Percentiles rank a stretch among this genome's conserved stretches.
Evolutionary conservation across 2,797 vertebrate species (phyloP).

Genomic region (Galago senegalensis): DNA sequence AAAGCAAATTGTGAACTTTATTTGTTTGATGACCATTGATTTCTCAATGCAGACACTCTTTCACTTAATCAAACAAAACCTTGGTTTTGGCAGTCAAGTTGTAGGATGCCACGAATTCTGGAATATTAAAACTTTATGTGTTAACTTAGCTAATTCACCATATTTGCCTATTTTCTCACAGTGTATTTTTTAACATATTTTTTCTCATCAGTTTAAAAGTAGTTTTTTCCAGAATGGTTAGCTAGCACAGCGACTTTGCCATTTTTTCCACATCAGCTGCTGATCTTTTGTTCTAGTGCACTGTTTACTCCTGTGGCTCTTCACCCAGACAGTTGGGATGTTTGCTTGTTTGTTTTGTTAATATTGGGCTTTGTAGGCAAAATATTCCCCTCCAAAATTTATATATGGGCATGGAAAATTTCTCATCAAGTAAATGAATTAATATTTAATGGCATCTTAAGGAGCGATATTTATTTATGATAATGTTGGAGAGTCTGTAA

Average conservation of each 20-base stretch:
- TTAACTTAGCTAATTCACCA: background rate
- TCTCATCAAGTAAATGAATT: conserved; percentile 44
- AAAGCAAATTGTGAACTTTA: background rate
- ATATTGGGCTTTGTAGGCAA: background rate
- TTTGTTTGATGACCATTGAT: background rate
- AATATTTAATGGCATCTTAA: conserved; percentile 38
- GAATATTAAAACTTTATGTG: background rate
- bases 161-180: background rate
- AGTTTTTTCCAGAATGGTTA: background rate
- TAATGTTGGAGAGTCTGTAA: background rate
- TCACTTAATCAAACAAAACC: background rate
- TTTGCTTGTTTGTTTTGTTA: background rate
- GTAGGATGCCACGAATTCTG: background rate
- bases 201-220: background rate
- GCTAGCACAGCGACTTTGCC: background rate
- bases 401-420: background rate
- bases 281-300: background rate
- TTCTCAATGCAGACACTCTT: background rate
- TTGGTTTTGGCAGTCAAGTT: background rate
- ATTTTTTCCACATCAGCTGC: background rate
- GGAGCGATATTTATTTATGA: background rate
- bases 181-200: background rate
- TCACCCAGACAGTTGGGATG: background rate
- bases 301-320: background rate
- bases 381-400: background rate